Percentiles rank a stretch among this genome's conserved stretches.
These are phyloP conservation scores for Seira ritae DNA, from an alignment of 2,888 invertebrate species.

Conservation along the genomic window DNA sequence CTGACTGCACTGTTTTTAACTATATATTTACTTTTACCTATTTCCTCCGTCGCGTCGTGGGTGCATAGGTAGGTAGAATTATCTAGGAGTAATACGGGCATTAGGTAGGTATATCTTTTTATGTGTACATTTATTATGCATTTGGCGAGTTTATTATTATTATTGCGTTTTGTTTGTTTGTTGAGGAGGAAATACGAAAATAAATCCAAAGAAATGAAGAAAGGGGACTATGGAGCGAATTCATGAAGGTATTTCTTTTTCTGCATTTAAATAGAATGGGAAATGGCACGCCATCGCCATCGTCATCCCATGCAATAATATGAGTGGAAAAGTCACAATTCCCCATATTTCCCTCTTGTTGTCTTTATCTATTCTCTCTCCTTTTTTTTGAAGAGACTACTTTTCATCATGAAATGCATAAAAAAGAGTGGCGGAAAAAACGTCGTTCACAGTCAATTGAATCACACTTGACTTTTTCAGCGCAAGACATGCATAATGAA, in stretches of 20 bases:
- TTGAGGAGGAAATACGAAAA: not conserved
- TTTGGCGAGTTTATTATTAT: constrained; percentile 12
- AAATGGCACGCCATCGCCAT: constrained; percentile 8
- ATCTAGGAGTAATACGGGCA: not conserved
- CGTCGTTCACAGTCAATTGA: constrained; percentile 61
- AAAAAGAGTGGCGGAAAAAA: constrained; percentile 53
- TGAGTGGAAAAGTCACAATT: not conserved
- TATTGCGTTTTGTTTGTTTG: constrained; percentile 4
- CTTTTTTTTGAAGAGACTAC: constrained; percentile 38
- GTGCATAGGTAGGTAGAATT: not conserved
- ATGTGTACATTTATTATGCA: constrained; percentile 8
- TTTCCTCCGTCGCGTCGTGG: not conserved
- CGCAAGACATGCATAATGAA: constrained; percentile 47
- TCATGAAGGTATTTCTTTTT: constrained; percentile 1
- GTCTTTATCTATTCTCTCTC: constrained; percentile 1
- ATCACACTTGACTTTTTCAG: constrained; percentile 64
- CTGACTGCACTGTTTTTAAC: not conserved
- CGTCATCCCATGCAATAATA: no score
- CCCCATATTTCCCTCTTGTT: not conserved
- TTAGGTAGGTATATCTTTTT: not conserved
- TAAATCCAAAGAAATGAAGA: not conserved
- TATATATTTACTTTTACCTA: not conserved
- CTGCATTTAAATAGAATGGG: not conserved
- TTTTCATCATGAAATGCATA: constrained; percentile 52
- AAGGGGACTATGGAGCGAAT: not conserved